These are phyloP conservation scores for Synergus laeviventris DNA, from an alignment of 2,888 invertebrate genomes.

Conservation along the genomic window DNA sequence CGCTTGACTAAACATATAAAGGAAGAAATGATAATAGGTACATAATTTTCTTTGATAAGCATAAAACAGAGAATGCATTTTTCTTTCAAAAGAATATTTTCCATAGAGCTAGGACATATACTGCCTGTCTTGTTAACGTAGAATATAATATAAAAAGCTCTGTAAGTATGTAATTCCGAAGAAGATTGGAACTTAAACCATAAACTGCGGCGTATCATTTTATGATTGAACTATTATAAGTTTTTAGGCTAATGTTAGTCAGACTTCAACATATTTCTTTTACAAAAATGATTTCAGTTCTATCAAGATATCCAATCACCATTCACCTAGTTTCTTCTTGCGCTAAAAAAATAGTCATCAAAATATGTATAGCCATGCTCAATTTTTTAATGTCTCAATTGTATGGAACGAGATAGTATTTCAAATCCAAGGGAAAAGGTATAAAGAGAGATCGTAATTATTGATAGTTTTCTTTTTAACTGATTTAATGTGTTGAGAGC, in stretches of 20 bases:
- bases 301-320: not conserved
- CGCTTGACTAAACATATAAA: conserved; percentile 20
- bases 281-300: not conserved
- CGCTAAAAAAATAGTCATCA: too few relatives aligned
- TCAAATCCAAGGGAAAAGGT: too few relatives aligned
- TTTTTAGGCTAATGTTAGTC: not conserved
- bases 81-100: conserved; percentile 31
- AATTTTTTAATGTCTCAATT: too few relatives aligned
- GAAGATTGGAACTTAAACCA: not conserved
- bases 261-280: not conserved
- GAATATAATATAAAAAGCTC: not conserved
- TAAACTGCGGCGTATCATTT: not conserved
- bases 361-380: too few relatives aligned
- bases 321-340: too few relatives aligned
- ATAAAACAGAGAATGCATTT: conserved; percentile 17
- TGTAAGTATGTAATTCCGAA: not conserved
- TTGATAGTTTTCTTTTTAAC: too few relatives aligned
- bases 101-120: not conserved
- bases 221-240: not conserved
- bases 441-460: too few relatives aligned
- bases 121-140: not conserved
- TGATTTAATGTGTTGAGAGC: too few relatives aligned
- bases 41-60: conserved; percentile 26
- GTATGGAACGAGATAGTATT: too few relatives aligned
- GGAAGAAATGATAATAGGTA: not conserved